phyloP scores from a whole-genome alignment of 2,113 vertebrate species.

The Perognathus longimembris region DNA sequence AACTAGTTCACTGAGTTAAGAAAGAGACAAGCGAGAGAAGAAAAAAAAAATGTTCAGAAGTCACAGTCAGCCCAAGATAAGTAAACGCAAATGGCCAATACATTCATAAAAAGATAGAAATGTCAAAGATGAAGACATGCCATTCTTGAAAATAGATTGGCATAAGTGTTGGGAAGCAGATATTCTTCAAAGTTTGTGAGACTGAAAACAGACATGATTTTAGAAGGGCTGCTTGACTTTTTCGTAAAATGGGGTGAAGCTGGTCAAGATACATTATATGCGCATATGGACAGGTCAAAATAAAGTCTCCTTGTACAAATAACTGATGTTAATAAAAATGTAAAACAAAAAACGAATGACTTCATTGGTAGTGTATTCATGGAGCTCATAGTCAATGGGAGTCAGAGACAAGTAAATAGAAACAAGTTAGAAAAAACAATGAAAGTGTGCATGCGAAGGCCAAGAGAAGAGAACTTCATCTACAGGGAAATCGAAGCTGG shows the following conservation, averaged over 20 bases:
- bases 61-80: background rate
- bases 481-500: rapidly evolving
- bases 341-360: background rate
- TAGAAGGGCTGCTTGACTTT: background rate
- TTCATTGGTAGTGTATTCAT: background rate
- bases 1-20: background rate
- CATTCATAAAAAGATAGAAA: background rate
- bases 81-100: background rate
- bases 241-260: background rate
- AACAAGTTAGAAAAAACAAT: background rate
- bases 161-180: background rate
- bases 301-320: too few species aligned
- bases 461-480: background rate
- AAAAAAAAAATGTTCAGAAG: background rate
- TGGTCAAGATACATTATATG: too few species aligned
- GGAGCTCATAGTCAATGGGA: background rate
- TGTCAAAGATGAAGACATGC: background rate
- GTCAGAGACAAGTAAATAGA: background rate
- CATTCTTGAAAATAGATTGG: background rate
- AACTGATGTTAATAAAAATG: too few species aligned
- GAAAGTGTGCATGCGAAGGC: too few species aligned
- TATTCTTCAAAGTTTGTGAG: background rate
- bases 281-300: too few species aligned
- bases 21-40: background rate
- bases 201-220: background rate